These are phyloP conservation scores for Pachyseris speciosa DNA, from an alignment of 64 coral and sea anemone species.

Conservation along the genomic window DNA sequence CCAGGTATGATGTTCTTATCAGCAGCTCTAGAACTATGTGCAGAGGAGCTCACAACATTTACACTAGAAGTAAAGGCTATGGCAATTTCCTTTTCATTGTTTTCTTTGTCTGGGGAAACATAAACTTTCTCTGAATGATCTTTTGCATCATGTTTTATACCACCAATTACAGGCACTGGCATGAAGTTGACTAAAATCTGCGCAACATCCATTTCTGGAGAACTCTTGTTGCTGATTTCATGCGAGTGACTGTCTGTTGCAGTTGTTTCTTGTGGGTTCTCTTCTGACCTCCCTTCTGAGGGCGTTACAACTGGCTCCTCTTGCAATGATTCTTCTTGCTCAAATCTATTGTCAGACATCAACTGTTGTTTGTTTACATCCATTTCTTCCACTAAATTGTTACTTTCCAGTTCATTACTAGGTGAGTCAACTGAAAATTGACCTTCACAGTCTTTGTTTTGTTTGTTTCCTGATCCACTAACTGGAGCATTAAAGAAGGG, in stretches of 20 bases:
- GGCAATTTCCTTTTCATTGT: background rate
- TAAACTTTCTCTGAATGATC: background rate
- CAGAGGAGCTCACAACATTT: background rate
- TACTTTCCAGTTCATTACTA: background rate
- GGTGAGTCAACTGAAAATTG: background rate
- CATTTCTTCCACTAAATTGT: background rate
- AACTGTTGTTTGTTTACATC: background rate
- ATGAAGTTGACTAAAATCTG: conserved; percentile 83
- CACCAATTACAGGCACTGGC: conserved; percentile 65
- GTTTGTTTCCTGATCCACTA: background rate
- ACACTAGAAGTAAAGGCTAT: background rate
- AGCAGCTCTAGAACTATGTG: background rate
- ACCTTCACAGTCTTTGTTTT: background rate
- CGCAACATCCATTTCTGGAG: conserved; percentile 86
- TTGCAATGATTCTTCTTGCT: background rate
- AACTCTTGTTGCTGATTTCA: conserved; percentile 13
- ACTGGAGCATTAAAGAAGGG: background rate
- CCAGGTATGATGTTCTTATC: background rate
- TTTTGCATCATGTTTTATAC: background rate
- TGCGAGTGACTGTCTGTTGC: background rate
- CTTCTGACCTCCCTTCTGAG: background rate
- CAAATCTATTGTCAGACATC: background rate
- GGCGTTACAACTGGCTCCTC: no score
- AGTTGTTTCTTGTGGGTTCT: background rate
- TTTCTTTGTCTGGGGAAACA: background rate